A percentile compares a stretch with the other conserved stretches of the same genome.
Conservation (phyloP, 2,888 invertebrate species). For the Ramazzottius varieornatus region DNA sequence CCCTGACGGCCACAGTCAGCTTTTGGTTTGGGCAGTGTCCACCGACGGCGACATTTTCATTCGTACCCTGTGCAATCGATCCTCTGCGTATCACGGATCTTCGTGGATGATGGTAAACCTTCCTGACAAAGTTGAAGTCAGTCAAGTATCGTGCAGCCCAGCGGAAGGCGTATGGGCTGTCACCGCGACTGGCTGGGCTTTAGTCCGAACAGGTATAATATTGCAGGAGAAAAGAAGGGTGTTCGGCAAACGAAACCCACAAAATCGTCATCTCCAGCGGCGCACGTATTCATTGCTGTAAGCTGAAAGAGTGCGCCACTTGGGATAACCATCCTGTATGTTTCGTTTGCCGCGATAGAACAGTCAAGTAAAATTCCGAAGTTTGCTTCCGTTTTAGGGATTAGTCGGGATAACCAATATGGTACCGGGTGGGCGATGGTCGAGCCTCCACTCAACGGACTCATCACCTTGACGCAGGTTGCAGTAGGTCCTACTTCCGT, state of each 20-base stretch:
- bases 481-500: conserved; percentile 8
- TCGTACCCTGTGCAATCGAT: neutral
- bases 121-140: conserved; percentile 49
- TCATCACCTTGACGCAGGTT: neutral
- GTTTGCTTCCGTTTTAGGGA: too few relatives aligned
- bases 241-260: too few relatives aligned
- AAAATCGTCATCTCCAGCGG: too few relatives aligned
- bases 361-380: too few relatives aligned
- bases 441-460: neutral
- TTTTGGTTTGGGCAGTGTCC: conserved; percentile 74
- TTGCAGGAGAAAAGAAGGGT: too few relatives aligned
- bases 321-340: too few relatives aligned
- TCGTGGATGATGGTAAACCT: neutral
- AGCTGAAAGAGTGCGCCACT: too few relatives aligned
- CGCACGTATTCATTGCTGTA: too few relatives aligned
- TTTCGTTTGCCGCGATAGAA: too few relatives aligned
- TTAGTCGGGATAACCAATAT: neutral
- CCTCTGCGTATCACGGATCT: conserved; percentile 4
- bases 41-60: conserved; percentile 48
- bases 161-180: conserved; percentile 65
- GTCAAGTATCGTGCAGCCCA: conserved; percentile 56
- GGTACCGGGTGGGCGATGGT: neutral
- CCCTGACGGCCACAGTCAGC: conserved; percentile 38
- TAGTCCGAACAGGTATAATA: conserved; percentile 54
- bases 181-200: conserved; percentile 50